A percentile compares a stretch with the other conserved stretches of the same genome.
Conservation (phyloP, 2,888 invertebrate species). For the Agriopis aurantiaria region DNA sequence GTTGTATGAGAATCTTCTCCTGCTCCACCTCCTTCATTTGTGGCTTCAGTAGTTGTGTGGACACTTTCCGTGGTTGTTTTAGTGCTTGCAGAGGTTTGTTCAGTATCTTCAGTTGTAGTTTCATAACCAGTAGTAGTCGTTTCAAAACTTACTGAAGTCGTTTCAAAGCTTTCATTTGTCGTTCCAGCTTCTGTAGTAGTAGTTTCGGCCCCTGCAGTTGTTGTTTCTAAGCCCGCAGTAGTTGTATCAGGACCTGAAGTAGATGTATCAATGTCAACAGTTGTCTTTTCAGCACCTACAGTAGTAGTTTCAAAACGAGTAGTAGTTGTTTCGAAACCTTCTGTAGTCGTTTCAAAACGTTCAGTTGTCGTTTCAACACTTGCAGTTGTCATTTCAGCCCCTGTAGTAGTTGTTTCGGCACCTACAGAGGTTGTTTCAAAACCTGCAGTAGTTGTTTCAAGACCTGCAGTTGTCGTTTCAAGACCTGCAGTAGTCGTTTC, state of each 20-base stretch:
- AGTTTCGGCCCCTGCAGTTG: background rate
- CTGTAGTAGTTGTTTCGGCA: slow-evolving; percentile 1
- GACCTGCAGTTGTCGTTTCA: background rate
- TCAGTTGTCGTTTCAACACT: background rate
- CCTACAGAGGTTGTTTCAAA: background rate
- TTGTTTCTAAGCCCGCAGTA: background rate
- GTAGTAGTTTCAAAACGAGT: slow-evolving; percentile 27
- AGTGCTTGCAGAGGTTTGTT: background rate
- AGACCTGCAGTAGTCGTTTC: slow-evolving; percentile 2
- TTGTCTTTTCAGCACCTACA: slow-evolving; percentile 11
- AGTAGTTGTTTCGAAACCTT: slow-evolving; percentile 13
- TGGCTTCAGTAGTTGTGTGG: background rate
- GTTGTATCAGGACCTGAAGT: background rate
- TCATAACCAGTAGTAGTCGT: slow-evolving; percentile 2
- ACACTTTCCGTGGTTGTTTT: background rate
- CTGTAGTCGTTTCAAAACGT: slow-evolving; percentile 4
- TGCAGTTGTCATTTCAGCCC: slow-evolving; percentile 26
- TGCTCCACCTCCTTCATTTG: background rate
- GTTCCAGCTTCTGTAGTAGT: background rate
- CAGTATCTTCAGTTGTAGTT: background rate
- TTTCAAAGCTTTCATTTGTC: slow-evolving; percentile 4
- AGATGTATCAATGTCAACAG: slow-evolving; percentile 7
- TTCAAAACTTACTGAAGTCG: background rate
- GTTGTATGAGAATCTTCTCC: background rate
- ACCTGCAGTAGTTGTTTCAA: background rate